phyloP scores from a whole-genome alignment of 2,888 invertebrate genomes.

The Pherbina coryleti region DNA sequence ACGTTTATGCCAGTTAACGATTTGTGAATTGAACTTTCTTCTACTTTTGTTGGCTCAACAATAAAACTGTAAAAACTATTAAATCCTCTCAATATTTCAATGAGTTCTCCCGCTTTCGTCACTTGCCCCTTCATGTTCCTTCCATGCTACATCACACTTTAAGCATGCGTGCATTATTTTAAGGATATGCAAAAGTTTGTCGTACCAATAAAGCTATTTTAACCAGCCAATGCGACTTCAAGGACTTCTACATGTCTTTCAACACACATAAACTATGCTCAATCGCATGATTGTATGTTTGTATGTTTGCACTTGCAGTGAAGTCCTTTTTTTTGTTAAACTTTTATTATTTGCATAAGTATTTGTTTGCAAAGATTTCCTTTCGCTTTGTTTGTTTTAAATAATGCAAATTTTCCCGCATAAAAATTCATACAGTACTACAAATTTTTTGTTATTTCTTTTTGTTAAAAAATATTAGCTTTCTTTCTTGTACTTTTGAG shows the following conservation, averaged over 20 bases:
- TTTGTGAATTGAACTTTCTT: conserved; percentile 59
- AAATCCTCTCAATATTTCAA: conserved; percentile 50
- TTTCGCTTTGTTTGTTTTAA: conserved; percentile 38
- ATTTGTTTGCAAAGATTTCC: conserved; percentile 20
- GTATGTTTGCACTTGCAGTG: not conserved
- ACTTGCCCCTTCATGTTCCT: not conserved
- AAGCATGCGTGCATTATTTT: not conserved
- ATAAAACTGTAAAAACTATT: conserved; percentile 61
- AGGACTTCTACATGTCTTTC: conserved; percentile 52
- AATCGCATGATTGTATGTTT: conserved; percentile 12
- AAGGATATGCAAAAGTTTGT: conserved; percentile 64
- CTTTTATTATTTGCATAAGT: conserved; percentile 21
- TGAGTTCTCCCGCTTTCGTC: not conserved
- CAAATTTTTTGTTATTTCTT: conserved; percentile 19
- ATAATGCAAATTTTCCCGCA: conserved; percentile 34
- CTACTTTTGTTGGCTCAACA: conserved; percentile 56
- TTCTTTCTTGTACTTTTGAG: conserved; percentile 29
- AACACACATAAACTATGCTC: conserved; percentile 51
- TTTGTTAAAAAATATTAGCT: conserved; percentile 1
- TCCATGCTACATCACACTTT: not conserved
- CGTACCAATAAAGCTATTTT: conserved; percentile 57
- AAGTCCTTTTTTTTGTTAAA: not conserved
- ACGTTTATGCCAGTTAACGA: conserved; percentile 57
- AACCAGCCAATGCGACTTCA: conserved; percentile 51
- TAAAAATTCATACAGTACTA: not conserved